Evolutionary conservation across 2,113 vertebrate genomes (phyloP).

Genomic region (Haemorhous mexicanus): DNA sequence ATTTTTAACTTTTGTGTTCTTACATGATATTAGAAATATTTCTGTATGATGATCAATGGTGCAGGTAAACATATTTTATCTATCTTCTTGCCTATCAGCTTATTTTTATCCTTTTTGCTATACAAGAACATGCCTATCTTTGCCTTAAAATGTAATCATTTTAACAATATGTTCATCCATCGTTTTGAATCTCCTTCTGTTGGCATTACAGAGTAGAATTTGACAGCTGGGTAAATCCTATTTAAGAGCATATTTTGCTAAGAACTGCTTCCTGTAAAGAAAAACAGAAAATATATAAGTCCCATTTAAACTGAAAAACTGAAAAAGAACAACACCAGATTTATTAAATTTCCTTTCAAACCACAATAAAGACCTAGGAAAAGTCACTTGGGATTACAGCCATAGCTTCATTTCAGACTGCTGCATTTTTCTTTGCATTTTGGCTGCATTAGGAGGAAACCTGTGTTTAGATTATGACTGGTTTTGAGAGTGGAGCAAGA

Average conservation of each 20-base stretch:
- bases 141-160: background rate
- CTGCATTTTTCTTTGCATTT: background rate
- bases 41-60: background rate
- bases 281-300: background rate
- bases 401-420: background rate
- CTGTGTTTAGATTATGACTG: background rate
- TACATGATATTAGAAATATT: background rate
- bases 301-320: background rate
- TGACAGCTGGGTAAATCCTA: background rate
- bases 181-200: background rate
- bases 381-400: background rate
- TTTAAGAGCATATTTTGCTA: background rate
- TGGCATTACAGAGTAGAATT: background rate
- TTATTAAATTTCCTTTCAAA: background rate
- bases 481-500: background rate
- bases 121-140: background rate
- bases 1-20: slow-evolving; percentile 28
- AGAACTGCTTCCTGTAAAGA: background rate
- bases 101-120: background rate
- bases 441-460: background rate
- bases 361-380: background rate
- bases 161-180: background rate
- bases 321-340: background rate
- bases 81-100: background rate
- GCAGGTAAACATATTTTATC: background rate